Evolutionary conservation across 2,113 vertebrate genomes (phyloP).

Genomic region (Morone chrysops): DNA sequence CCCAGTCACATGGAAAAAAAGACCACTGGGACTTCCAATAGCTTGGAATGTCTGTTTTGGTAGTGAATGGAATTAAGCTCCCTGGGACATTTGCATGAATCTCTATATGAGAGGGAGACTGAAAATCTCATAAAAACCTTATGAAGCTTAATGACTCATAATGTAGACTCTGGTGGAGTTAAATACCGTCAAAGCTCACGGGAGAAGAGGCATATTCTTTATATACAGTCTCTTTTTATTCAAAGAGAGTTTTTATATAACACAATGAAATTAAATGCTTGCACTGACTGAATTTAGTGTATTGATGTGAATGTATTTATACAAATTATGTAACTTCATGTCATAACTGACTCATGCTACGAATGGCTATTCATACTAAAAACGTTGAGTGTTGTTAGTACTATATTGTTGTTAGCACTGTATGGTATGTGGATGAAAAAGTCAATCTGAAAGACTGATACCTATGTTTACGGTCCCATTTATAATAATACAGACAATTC

Average conservation of each 20-base stretch:
- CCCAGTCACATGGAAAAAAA: constrained; percentile 5
- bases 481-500: neutral
- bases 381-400: neutral
- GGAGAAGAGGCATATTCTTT: constrained; percentile 52
- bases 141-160: constrained; percentile 74
- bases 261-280: constrained; percentile 27
- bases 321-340: neutral
- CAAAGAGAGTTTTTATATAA: constrained; percentile 9
- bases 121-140: constrained; percentile 71
- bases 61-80: constrained; percentile 13
- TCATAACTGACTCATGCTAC: neutral
- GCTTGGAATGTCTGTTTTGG: constrained; percentile 17
- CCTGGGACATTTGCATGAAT: constrained; percentile 56
- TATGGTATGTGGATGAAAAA: neutral
- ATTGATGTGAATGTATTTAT: neutral
- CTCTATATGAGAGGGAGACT: constrained; percentile 10
- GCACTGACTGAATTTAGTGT: constrained; percentile 3
- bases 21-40: constrained; percentile 28
- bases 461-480: neutral
- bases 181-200: constrained; percentile 44
- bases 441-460: neutral
- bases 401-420: neutral
- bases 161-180: constrained; percentile 58
- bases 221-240: constrained; percentile 54
- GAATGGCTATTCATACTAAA: neutral